Base-by-base conservation (phyloP, 2,797 vertebrate genomes). In the Coilia nasus region DNA sequence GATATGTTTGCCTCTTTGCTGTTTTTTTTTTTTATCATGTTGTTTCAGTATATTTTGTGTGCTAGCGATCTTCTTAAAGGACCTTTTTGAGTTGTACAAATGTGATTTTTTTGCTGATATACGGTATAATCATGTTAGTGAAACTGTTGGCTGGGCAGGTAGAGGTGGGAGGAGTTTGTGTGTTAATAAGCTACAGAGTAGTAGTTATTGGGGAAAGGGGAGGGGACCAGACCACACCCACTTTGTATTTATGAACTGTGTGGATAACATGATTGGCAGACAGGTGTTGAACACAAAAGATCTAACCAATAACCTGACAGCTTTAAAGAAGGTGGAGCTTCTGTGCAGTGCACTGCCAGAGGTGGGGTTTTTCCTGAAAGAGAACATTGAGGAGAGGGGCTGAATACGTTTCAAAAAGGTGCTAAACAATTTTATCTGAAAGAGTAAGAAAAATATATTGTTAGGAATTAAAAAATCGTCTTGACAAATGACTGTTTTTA, bases 401-500 rank as follows among this genome's bases (percentile, higher is more conserved):
- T 94, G 95, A 93, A 92, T 96, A 94, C 93, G 96, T 97, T 96
- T 96, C 96, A 95, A 97, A 94, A 99, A 96, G 98, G 98, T 99
- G 98, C 98, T 99, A 98, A 96, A 96, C 94, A 95, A 94, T 97
- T 97, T 97, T 98, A 97, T 98, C 97, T 97, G 93, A 95, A 95
- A 94, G 96, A 96, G 90, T 91, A 83, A 93, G 88, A 93, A 94
- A 97, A 97, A 96, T 98, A 96, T 97, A 98, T 98, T 96, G 96
- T 98, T 97, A 96, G 94, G 96, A 96, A 96, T 93, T 44, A 44
- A 96, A 97, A 97, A 97, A 97, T 96, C 95, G 97, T 99, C 97
- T 97, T 97, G 97, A 97, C 96, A 96, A 78, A 98, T 98, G 97
- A 97, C 96, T 98, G 97, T 98, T 97, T 97, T 97, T 97, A 97